These are phyloP conservation scores for Lasiurus borealis DNA, from an alignment of 2,113 vertebrate genomes.

Conservation along the genomic window DNA sequence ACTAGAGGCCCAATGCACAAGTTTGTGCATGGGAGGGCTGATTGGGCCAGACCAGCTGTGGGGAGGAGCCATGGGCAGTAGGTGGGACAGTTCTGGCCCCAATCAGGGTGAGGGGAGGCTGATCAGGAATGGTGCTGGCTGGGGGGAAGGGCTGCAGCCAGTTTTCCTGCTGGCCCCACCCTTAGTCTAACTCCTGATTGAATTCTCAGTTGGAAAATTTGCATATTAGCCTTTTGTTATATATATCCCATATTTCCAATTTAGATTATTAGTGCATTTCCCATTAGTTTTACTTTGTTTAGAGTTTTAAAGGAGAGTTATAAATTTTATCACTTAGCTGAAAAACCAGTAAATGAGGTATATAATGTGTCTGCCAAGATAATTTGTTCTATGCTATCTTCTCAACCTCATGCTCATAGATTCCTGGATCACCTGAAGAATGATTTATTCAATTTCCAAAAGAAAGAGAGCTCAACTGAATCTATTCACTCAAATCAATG, in stretches of 20 bases:
- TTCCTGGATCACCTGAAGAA: not conserved
- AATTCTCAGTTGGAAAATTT: too few species aligned
- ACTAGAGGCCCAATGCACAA: not conserved
- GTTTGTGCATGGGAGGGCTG: too few species aligned
- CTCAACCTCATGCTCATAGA: not conserved
- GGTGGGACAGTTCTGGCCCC: too few species aligned
- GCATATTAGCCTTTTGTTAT: too few species aligned
- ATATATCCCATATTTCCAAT: not conserved
- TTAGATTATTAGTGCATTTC: not conserved
- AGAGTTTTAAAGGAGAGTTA: conserved; percentile 20
- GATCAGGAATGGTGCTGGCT: too few species aligned
- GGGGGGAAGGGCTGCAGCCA: too few species aligned
- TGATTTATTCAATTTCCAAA: not conserved
- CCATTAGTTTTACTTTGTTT: not conserved
- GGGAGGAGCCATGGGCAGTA: too few species aligned
- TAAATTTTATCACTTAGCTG: not conserved
- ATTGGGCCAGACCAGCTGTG: too few species aligned
- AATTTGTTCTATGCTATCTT: not conserved
- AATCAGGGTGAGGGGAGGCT: too few species aligned
- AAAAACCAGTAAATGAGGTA: not conserved
- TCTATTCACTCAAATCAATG: not conserved
- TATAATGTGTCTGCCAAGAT: not conserved
- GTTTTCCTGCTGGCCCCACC: too few species aligned
- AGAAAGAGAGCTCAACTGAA: not conserved
- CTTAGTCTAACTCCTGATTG: too few species aligned